These are phyloP conservation scores for Coracias cyanogaster DNA, from an alignment of 2,797 vertebrate species.

Conservation along the genomic window DNA sequence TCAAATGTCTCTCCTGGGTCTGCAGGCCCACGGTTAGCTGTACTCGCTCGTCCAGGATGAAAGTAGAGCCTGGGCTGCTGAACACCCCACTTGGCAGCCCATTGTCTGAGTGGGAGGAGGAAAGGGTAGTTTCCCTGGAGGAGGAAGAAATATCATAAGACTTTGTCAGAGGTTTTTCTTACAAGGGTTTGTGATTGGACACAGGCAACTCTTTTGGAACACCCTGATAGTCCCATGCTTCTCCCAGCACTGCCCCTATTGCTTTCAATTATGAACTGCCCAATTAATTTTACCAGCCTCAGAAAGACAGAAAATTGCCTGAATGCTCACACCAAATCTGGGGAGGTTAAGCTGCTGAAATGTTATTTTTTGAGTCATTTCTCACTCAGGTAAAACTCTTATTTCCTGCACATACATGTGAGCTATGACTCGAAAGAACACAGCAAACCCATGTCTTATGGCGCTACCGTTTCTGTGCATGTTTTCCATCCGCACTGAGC, in stretches of 20 bases:
- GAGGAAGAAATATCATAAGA: background rate
- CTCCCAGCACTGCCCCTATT: background rate
- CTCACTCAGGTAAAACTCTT: background rate
- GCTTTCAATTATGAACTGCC: background rate
- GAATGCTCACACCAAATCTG: background rate
- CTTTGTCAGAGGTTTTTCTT: background rate
- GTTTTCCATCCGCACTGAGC: background rate
- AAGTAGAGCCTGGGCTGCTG: conserved; percentile 67
- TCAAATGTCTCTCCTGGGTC: conserved; percentile 88
- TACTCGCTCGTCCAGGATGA: conserved; percentile 83
- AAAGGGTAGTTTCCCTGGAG: conserved; percentile 67
- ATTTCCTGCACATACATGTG: background rate
- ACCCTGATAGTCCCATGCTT: accelerated
- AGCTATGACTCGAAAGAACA: background rate
- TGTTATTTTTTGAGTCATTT: background rate
- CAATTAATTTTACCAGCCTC: background rate
- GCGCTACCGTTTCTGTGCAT: accelerated
- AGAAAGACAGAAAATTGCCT: background rate
- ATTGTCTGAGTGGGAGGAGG: conserved; percentile 58
- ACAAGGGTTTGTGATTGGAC: background rate
- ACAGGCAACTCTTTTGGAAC: background rate
- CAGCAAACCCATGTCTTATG: accelerated
- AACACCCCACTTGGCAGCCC: conserved; percentile 69
- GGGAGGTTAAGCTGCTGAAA: background rate
- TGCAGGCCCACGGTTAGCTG: conserved; percentile 87